Evolutionary conservation across 2,113 vertebrate genomes (phyloP), one percentile per base, ranked within the genome.

Genomic region (Gracilinanus agilis): DNA sequence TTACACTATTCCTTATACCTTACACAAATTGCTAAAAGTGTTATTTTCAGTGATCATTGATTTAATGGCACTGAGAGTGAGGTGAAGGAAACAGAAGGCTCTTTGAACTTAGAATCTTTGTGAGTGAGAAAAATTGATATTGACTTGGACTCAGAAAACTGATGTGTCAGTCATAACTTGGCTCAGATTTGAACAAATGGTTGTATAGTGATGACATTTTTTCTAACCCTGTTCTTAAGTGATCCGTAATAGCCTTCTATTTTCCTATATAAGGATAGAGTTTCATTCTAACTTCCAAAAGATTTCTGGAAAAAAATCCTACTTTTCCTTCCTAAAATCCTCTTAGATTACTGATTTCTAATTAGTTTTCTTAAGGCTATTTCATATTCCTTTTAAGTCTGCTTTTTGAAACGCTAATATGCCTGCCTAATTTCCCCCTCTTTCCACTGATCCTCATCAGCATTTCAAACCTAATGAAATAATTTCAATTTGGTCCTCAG

Each of bases 261-360:
- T 93, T 88, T 54, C 4, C 4, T 94, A 95, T 94, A 40, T 24
- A 94, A 56, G 93, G 13, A 44, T n/a, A 88, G 49, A 27, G 4
- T 92, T 94, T 94, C n/a, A 75, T 10, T 58, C 6, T 11, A 93
- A 9, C 3, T 34, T 96, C 44, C 16, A 61, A 94, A 92, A 91
- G 24, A 44, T 55, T 91, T 90, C 89, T 96, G 92, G 61, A 96
- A 95, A 95, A n/a, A 96, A 91, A 95, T 98, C 6, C 95, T 34
- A 3, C 1, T 96, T 97, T 97, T 83, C 90, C 61, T 54, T 90
- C 88, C n/a, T 92, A 91, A 93, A 96, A 97, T 90, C 93, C 96
- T 93, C 96, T 98, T 96, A 92, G 93, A 97, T 97, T 96, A 95
- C 94, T 96, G 93, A 97, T 96, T 97, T 98, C 91, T 2, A 23